Evolutionary conservation across 2,797 vertebrate species (phyloP).

Genomic region (Buphagus erythrorhynchus): DNA sequence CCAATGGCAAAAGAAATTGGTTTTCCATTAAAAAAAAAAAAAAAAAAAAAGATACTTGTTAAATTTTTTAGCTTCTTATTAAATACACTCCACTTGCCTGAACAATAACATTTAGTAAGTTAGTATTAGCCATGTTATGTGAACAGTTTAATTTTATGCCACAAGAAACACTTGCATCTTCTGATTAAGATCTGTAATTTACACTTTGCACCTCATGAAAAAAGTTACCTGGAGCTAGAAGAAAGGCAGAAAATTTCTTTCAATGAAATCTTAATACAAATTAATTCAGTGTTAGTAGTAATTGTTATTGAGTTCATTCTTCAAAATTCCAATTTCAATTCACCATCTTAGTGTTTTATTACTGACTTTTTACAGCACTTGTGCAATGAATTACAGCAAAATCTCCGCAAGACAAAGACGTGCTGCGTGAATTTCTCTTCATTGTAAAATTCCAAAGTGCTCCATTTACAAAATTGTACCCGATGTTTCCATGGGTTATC

Average conservation of each 20-base stretch:
- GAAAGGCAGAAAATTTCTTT: background rate
- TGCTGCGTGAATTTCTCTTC: background rate
- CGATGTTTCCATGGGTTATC: background rate
- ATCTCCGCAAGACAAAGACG: background rate
- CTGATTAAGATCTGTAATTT: slow-evolving; percentile 35
- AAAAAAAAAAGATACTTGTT: accelerated
- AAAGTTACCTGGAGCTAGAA: slow-evolving; percentile 37
- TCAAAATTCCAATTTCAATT: slow-evolving; percentile 25
- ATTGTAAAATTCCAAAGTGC: background rate
- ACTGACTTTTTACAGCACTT: background rate
- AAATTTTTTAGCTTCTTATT: background rate
- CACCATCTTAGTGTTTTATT: background rate
- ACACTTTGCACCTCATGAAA: background rate
- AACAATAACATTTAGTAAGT: background rate
- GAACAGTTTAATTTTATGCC: slow-evolving; percentile 18
- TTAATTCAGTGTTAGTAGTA: slow-evolving; percentile 26
- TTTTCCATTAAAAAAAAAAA: background rate
- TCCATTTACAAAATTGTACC: background rate
- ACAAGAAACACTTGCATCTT: slow-evolving; percentile 11
- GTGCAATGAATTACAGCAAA: background rate
- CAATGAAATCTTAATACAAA: slow-evolving; percentile 48
- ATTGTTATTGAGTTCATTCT: slow-evolving; percentile 11
- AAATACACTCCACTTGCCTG: background rate
- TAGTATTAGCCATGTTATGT: background rate
- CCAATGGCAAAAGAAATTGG: background rate